Percentiles rank a stretch among this genome's conserved stretches.
Evolutionary conservation across 2,888 invertebrate genomes (phyloP).

Genomic region (Mythimna loreyi): DNA sequence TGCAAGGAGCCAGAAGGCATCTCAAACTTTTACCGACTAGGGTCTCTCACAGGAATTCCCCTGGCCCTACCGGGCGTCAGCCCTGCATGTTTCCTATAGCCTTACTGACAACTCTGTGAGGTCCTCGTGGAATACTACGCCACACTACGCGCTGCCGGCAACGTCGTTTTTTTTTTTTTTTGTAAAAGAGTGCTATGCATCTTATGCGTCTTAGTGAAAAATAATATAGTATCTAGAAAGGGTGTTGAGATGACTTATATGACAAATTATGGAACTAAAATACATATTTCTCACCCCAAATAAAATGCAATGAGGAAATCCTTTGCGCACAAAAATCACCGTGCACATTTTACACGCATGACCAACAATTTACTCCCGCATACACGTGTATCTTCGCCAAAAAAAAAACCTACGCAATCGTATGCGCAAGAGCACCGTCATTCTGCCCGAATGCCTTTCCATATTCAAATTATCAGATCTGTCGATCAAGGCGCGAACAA

Average conservation of each 20-base stretch:
- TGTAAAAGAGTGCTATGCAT: too few relatives aligned
- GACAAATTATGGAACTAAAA: not conserved
- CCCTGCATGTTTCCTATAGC: too few relatives aligned
- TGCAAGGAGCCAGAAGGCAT: too few relatives aligned
- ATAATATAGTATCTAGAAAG: not conserved
- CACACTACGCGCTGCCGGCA: too few relatives aligned
- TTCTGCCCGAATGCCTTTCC: slow-evolving; percentile 82
- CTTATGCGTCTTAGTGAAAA: too few relatives aligned
- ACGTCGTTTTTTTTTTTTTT: too few relatives aligned
- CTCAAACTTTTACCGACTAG: too few relatives aligned
- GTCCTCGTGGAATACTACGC: too few relatives aligned
- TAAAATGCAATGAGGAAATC: not conserved
- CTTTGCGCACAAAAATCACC: not conserved
- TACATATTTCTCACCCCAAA: not conserved
- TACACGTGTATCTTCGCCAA: slow-evolving; percentile 27
- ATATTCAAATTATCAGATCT: slow-evolving; percentile 89
- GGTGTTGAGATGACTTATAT: not conserved
- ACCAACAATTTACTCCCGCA: slow-evolving; percentile 29
- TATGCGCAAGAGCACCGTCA: slow-evolving; percentile 70
- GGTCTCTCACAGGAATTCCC: too few relatives aligned
- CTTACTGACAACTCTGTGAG: too few relatives aligned
- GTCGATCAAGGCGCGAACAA: slow-evolving; percentile 86
- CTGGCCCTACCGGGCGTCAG: too few relatives aligned
- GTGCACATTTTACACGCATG: slow-evolving; percentile 40
- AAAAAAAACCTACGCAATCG: slow-evolving; percentile 60